Evolutionary conservation across 2,797 vertebrate species (phyloP), one percentile per base, ranked within the genome.

Genomic region (Garrulus glandarius): DNA sequence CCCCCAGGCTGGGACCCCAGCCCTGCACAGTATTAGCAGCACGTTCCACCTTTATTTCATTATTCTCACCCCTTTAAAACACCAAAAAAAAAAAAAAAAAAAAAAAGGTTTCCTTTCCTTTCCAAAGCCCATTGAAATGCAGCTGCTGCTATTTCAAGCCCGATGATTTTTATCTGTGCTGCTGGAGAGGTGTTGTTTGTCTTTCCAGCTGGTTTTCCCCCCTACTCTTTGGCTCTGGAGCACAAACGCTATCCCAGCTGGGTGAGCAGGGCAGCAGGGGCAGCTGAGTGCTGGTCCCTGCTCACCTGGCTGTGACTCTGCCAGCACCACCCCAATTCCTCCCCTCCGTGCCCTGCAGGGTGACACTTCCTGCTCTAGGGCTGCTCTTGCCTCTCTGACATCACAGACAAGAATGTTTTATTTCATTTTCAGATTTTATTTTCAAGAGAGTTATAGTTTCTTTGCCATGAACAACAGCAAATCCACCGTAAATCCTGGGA

Each of bases 311-410:
- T 21, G 36, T 0, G 19, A 13, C 22, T 72, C 21, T 52, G 41
- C 36, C 44, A 21, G 9, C 37, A 9, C 7, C 37, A 5, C n/a
- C 59, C 19, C 24, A 1, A 8, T 23, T 30, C 44, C 46, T 39
- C 12, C 75, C 34, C 55, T n/a, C 34, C 1, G 0, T 21, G 37
- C 59, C 64, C 37, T 30, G 22, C 36, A 46, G 27, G 29, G 61
- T 5, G 26, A 37, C 4, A 1, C n/a, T 34, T 22, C 2, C 13
- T 37, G 41, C 57, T 49, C 4, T 0, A 12, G 29, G 15, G 34
- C 23, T 30, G 8, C 20, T 39, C 32, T 8, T 10, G 15, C 43
- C 61, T 50, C 64, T 34, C 74, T 30, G 29, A 27, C 37, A 50
- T 11, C 34, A 22, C 64, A 16, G 29, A 17, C 32, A 36, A 57